These are phyloP conservation scores for Euzetes globulus DNA, from an alignment of 2,888 invertebrate species.

Conservation along the genomic window DNA sequence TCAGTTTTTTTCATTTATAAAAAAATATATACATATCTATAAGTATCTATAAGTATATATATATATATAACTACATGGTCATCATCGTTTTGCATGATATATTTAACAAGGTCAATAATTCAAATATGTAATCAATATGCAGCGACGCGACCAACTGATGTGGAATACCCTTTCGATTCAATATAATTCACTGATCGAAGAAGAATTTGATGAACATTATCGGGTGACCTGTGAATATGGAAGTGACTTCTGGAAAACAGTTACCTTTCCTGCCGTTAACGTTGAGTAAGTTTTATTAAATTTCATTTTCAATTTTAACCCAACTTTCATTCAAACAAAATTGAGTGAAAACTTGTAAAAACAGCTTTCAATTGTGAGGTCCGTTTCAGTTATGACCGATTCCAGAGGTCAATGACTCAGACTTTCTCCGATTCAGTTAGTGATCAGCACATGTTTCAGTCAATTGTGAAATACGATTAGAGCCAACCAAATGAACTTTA, in stretches of 20 bases:
- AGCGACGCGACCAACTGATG: conserved; percentile 60
- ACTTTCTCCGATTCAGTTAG: neutral
- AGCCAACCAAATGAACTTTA: conserved; percentile 3
- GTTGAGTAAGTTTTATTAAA: conserved; percentile 69
- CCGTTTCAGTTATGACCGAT: conserved; percentile 9
- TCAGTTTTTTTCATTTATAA: too few species aligned
- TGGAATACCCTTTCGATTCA: conserved; percentile 94
- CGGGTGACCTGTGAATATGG: conserved; percentile 94
- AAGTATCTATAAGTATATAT: too few species aligned
- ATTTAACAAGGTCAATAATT: neutral
- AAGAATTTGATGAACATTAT: conserved; percentile 88
- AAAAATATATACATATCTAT: too few species aligned
- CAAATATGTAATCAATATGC: neutral
- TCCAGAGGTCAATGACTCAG: neutral
- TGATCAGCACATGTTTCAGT: conserved; percentile 6
- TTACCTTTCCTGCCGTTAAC: conserved; percentile 85
- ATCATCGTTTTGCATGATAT: neutral
- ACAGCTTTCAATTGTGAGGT: neutral
- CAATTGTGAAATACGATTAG: neutral
- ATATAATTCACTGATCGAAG: conserved; percentile 84
- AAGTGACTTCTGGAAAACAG: conserved; percentile 93
- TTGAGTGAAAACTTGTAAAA: neutral
- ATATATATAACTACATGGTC: too few species aligned
- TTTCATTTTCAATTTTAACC: neutral
- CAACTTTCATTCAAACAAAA: neutral